Base-by-base conservation (phyloP, 1,140 invertebrate species). In the Campoletis sonorensis region DNA sequence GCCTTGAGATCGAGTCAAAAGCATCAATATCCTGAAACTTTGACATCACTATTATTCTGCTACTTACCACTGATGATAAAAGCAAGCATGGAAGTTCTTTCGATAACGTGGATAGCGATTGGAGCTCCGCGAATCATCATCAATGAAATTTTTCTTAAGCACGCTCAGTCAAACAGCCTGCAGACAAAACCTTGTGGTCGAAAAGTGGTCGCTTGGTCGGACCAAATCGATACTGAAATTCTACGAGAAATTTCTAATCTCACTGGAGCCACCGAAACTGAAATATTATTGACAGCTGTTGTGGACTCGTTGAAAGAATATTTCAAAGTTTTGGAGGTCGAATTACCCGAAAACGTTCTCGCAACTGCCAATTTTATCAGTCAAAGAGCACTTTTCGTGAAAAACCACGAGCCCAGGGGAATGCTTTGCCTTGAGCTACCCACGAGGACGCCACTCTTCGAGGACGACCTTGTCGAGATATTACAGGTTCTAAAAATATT, bases 161-260 rank as follows among this genome's bases (percentile, higher is more conserved):
- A 91, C 26, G 89, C 89, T 8, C 84, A 89, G 45, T 92, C 88
- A 78, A 93, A 89, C 87, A 93, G 94, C 10, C 87, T 96, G 8
- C 94, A 96, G 86, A 95, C 94, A 13, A 93, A 95, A 0, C 92
- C 95, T 8, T 96, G 95, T 79, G 96, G 96, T 10, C 92, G 96
- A 80, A 97, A 97, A 91, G 94, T 96, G 1, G 94, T 96, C 1
- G 94, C 95, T 4, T 97, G 96, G 94, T 96, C 96, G 0, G 94
- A 95, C 0, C 93, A 95, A 0, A 93, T 97, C 2, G 92, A 93
- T 81, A 86, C 91, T 4, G 92, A 93, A 0, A 89, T 93, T 40
- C 88, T 94, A 5, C 91, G 91, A 54, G 92, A 92, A 68, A 94
- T 95, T 26, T 93, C 94, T 0, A 92, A 91, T 23, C 92, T 93